Percentiles rank a stretch among this genome's conserved stretches.
These are phyloP conservation scores for Bos javanicus DNA, from an alignment of 2,113 vertebrate genomes.

Conservation along the genomic window DNA sequence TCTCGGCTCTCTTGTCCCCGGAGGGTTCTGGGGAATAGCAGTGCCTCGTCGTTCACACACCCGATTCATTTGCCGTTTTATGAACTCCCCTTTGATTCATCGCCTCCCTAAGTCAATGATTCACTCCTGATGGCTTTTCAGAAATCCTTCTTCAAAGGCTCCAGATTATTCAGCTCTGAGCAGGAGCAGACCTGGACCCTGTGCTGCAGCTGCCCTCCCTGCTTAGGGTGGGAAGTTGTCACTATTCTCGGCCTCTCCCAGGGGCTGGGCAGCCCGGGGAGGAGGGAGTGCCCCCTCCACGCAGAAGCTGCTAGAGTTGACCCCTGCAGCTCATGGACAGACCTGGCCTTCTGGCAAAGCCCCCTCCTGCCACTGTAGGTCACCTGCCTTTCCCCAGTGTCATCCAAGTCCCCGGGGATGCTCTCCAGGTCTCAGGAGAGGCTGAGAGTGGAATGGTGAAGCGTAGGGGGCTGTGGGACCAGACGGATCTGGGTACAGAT, in stretches of 20 bases:
- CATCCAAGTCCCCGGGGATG: neutral
- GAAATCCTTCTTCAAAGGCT: constrained; percentile 64
- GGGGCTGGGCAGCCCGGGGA: neutral
- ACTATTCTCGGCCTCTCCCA: neutral
- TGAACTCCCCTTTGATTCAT: constrained; percentile 64
- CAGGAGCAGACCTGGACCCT: constrained; percentile 37
- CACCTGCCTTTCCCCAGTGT: neutral
- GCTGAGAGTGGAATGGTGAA: neutral
- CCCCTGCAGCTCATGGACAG: neutral
- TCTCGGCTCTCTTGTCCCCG: constrained; percentile 44
- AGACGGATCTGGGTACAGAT: neutral
- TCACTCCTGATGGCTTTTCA: constrained; percentile 55
- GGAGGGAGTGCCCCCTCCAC: neutral
- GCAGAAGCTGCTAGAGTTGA: neutral
- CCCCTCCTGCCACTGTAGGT: neutral
- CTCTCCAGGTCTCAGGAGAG: neutral
- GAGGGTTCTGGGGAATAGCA: constrained; percentile 56
- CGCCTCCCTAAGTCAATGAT: constrained; percentile 64
- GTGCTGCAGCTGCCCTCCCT: neutral
- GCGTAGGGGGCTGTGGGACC: neutral
- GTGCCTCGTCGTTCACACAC: constrained; percentile 55
- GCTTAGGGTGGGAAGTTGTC: neutral
- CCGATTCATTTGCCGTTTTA: constrained; percentile 65
- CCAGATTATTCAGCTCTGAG: constrained; percentile 62
- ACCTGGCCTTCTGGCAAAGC: neutral